Evolutionary conservation across 1,140 invertebrate species (phyloP).

Genomic region (Papilio dardanus): DNA sequence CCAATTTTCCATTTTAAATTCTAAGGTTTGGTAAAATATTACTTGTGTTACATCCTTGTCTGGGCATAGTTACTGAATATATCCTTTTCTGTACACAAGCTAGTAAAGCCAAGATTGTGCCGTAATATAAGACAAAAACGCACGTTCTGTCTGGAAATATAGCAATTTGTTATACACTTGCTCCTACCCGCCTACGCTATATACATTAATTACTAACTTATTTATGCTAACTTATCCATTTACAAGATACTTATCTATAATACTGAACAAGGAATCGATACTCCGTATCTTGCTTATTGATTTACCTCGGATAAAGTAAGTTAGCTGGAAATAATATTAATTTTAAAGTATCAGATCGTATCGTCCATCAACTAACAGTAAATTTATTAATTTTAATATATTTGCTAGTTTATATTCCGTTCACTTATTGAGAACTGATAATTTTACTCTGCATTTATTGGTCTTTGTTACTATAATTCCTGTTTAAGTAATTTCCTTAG

Average conservation of each 20-base stretch:
- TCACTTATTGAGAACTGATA: neutral
- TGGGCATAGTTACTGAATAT: too few species aligned
- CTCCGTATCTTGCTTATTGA: slow-evolving; percentile 46
- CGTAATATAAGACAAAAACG: neutral
- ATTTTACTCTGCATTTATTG: neutral
- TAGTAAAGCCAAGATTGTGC: too few species aligned
- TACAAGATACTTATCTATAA: slow-evolving; percentile 46
- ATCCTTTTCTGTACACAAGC: too few species aligned
- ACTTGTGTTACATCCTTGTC: too few species aligned
- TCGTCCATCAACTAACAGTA: neutral
- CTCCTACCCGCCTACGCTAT: slow-evolving; percentile 43
- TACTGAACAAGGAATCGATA: slow-evolving; percentile 47
- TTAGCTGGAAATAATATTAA: neutral
- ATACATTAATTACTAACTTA: slow-evolving; percentile 47
- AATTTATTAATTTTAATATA: neutral
- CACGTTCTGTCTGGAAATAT: neutral
- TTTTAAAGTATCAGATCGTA: neutral
- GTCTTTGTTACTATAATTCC: too few species aligned
- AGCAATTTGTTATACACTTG: slow-evolving; percentile 14
- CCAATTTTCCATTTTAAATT: too few species aligned
- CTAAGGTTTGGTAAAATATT: too few species aligned
- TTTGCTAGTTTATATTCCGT: neutral
- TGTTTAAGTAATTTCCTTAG: neutral
- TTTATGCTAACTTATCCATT: slow-evolving; percentile 47
- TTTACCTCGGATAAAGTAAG: slow-evolving; percentile 38